Evolutionary conservation across 2,888 invertebrate genomes (phyloP).

Genomic region (Zaprionus bogoriensis): DNA sequence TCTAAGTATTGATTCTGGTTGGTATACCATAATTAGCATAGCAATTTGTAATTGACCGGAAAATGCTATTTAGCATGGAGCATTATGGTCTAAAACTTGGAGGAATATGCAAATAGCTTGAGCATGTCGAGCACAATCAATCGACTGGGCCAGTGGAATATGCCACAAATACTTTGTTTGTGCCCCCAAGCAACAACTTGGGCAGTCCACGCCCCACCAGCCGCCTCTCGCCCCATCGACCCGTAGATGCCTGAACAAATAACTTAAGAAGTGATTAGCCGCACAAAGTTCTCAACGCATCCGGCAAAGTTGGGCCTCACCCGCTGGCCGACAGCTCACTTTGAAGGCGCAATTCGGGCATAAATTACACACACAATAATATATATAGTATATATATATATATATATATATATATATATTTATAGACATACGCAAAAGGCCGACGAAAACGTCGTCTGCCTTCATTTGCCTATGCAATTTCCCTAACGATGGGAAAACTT

Average conservation of each 20-base stretch:
- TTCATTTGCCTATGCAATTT: constrained; percentile 50
- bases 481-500: constrained; percentile 34
- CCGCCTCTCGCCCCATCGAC: too few species aligned
- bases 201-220: background rate
- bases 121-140: constrained; percentile 22
- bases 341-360: constrained; percentile 44
- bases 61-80: constrained; percentile 40
- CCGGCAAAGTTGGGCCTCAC: constrained; percentile 38
- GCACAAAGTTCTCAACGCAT: constrained; percentile 46
- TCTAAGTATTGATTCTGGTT: too few species aligned
- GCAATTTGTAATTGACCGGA: constrained; percentile 11
- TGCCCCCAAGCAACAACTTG: constrained; percentile 22
- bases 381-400: too few species aligned
- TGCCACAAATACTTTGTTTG: constrained; percentile 35
- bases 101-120: constrained; percentile 42
- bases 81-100: constrained; percentile 39
- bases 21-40: constrained; percentile 30
- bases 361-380: too few species aligned
- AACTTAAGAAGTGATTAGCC: constrained; percentile 69
- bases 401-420: too few species aligned
- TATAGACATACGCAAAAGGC: too few species aligned
- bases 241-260: constrained; percentile 34
- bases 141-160: constrained; percentile 14
- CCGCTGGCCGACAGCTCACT: background rate
- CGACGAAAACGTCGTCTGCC: constrained; percentile 31